Evolutionary conservation across 1,140 invertebrate species (phyloP), one percentile per base, ranked within the genome.

Genomic region (Pygmarrhopalites habei): DNA sequence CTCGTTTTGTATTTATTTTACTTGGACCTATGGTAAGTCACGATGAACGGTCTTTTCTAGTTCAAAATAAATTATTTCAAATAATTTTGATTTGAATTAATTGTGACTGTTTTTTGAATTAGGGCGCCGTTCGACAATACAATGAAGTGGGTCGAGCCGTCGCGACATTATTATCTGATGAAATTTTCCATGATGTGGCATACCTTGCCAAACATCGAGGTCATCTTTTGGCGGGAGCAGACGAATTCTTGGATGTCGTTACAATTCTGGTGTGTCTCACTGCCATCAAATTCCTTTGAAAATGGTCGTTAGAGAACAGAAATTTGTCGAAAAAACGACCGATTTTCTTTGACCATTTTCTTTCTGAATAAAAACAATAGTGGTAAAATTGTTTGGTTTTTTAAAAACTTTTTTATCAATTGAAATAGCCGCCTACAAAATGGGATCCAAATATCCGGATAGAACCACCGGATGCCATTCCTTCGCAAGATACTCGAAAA

Each of bases 101-200:
- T 19, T 60, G 19, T 46, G 1, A 2, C 17, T 25, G 19, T 14
- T 21, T 72, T 74, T 56, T 43, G 39, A 23, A 32, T 28, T 49
- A 84, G 80, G 86, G 86, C 70, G 84, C 86, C 43, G 81, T 85
- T 60, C 84, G 86, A 56, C 88, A 89, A 72, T 97, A 95, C 75
- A 93, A 96, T 74, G 96, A 99, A 82, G 95, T 98, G 63, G 96
- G 96, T 4, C 81, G 95, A 65, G 93, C 95, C 2, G 96, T 98
- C 86, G 93, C 94, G n/a, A 98, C 95, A 0, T 78, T 99, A 3
- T 96, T 99, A 91, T 95, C 93, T n/a, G 95, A 98, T 78, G 95
- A 98, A 81, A 90, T 99, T 69, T 99, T 99, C 77, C 95, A 98
- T 73, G 95, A 98, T 77, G 93, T 98, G 7, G 95, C 95, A 0